Base-by-base conservation (phyloP, 2,888 invertebrate genomes). In the Acanthacorydalis orientalis region DNA sequence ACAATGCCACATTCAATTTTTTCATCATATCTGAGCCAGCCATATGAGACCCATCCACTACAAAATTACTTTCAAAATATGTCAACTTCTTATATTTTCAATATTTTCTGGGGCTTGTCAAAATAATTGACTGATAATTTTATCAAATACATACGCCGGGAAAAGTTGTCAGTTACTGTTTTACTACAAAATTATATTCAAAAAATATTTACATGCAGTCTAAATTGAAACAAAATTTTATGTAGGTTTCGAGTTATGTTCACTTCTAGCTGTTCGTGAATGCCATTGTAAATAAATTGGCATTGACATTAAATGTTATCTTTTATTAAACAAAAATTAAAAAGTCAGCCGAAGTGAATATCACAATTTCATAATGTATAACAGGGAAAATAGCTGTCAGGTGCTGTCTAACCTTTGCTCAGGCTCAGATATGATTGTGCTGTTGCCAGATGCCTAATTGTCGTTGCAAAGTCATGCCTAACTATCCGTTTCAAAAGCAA, bases 21-120 rank as follows among this genome's bases (percentile, higher is more conserved):
- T 61, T 68, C 63, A 72, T 74, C 74, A 74, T 74, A 74, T 74
- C 74, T 74, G 74, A 74, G 74, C 73, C 73, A 71, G 23, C 23
- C 23, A 23, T 23, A 23, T 23, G 23, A 23, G 23, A 23, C 23
- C 23, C 23, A 23, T 23, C 23, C 23, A 23, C 23, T 23, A 23
- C 23, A 12, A 14, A 40, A 14, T 14, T 14, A 40, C 9, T 40
- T 41, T 41, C 31, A 41, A 23, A 41, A 38, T 15, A n/a, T 15
- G 9, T 15, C 14, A 38, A 12, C 11, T 38, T 38, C 2, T 1
- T 9, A n/a, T 15, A 38, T 38, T 38, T 14, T 10, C 11, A 38
- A 38, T 38, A 38, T 15, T 9, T 23, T 2, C 16, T 23, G 31
- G 16, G 41, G 41, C 41, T 52, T 52, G 49, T 49, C 52, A 31